Base-by-base conservation (phyloP, 1,140 invertebrate genomes). In the Lordiphosa collinella region DNA sequence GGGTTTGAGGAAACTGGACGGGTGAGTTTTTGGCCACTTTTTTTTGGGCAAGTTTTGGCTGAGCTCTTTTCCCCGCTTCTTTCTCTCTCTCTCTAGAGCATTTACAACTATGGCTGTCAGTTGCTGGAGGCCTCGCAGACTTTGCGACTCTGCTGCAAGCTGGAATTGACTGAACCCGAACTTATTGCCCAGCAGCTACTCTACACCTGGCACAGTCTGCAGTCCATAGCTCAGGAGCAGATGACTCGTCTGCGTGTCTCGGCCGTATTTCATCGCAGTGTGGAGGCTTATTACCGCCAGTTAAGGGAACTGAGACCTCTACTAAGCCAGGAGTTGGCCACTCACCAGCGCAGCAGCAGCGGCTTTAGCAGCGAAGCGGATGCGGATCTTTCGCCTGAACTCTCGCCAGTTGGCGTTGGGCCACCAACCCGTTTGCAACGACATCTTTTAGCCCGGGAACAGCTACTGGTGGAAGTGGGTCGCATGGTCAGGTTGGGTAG, bases 81-180 rank as follows among this genome's bases (percentile, higher is more conserved):
- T 44, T 10, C 18, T n/a, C 34, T 22, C n/a, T 40, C n/a, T 4
- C 34, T 10, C 13, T 72, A 95, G 94, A 93, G 93, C 25, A 95
- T 94, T 2, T 95, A 93, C 78, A 93, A 95, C 46, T 96, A 95
- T 74, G 95, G 94, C 3, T 93, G 93, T 73, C 94, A 95, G 89
- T 85, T 95, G 46, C 89, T 95, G 8, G 93, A 93, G 69, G 94
- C 94, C 9, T 92, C 94, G n/a, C 89, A 94, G 35, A 91, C 93
- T n/a, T 74, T 96, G 10, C 88, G 94, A 46, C 91, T 94, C 41
- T 94, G 94, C 13, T 94, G 94, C 80, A 92, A 94, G 74, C 88
- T 93, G 36, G 68, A 79, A 18, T 89, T 89, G 5, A 86, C 87
- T 41, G 55, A 61, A 44, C 89, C 90, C 32, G 40, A 59, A n/a